Base-by-base conservation (phyloP, 2,888 invertebrate genomes). In the Drosophila neotestacea region DNA sequence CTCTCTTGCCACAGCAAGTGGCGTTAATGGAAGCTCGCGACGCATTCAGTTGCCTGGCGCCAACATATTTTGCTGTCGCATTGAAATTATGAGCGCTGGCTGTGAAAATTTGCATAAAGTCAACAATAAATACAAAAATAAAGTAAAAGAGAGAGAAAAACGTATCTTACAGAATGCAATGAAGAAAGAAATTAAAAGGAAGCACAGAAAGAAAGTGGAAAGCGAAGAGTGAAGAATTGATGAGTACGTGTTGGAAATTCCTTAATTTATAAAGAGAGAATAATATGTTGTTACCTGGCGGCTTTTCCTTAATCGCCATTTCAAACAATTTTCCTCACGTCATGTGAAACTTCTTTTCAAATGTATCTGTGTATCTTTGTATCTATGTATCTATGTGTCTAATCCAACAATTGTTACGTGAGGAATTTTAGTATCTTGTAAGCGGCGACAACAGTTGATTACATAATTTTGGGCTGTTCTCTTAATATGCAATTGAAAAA, bases 41-140 rank as follows among this genome's bases (percentile, higher is more conserved):
- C 47, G 64, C 63, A 22, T 22, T 22, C 22, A 22, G 22, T 22
- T 22, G 46, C 51, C 52, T 81, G 85, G 85, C 85, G 88, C 85
- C 85, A 85, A 80, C 81, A 85, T 85, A 66, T 88, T 85, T 88
- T 63, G 83, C 85, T 82, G 83, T 82, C 85, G 83, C 85, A 83
- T 73, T 74, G 51, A 77, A 88, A 88, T 77, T 88, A 88, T 88
- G 86, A 83, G 73, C 77, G 72, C 63, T 77, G 64, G 65, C 77
- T 71, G 73, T 54, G 75, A 73, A 82, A 78, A 81, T 81, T 85
- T 81, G 85, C 85, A 83, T 86, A 84, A 84, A 83, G 58, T 55
- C 58, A 67, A 70, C 55, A 54, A 50, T 36, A 58, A 48, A 67
- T 41, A 3, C 22, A 41, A 30, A 38, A 46, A 48, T 52, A 64